A percentile compares a stretch with the other conserved stretches of the same genome.
phyloP scores from a whole-genome alignment of 2,113 vertebrate species.

The Hippocampus barbouri region DNA sequence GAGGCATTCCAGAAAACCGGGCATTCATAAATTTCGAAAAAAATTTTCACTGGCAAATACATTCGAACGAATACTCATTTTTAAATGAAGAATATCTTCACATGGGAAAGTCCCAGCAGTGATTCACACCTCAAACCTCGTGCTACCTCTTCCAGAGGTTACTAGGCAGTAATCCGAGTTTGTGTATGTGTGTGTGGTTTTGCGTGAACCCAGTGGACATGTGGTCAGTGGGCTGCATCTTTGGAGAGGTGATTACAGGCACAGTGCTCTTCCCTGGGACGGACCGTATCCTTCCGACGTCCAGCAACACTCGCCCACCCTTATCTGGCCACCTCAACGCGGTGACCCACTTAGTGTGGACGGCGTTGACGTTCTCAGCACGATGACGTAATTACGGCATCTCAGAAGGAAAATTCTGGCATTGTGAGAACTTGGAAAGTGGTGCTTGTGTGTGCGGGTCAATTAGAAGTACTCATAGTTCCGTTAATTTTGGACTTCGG shows the following conservation, averaged over 20 bases:
- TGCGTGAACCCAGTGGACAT: slow-evolving; percentile 93
- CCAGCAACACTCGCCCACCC: not conserved
- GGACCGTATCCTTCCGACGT: slow-evolving; percentile 92
- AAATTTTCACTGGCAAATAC: no score
- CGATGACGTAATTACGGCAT: not conserved
- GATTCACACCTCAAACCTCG: not conserved
- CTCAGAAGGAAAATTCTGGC: not conserved
- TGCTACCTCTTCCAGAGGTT: not conserved
- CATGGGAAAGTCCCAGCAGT: not conserved
- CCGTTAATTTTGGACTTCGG: no score
- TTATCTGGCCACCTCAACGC: not conserved
- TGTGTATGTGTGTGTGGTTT: slow-evolving; percentile 43
- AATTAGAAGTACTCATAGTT: no score
- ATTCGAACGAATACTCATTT: no score
- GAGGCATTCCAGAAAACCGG: no score
- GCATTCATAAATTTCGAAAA: not conserved
- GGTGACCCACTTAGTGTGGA: not conserved
- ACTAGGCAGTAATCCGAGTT: slow-evolving; percentile 6
- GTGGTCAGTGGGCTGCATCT: slow-evolving; percentile 99
- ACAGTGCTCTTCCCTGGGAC: slow-evolving; percentile 95
- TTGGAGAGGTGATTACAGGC: slow-evolving; percentile 98
- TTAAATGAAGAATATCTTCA: not conserved
- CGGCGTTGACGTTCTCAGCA: not conserved
- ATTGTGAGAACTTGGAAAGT: not conserved
- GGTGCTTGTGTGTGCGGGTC: not conserved